Conservation (phyloP, 2,113 vertebrate genomes). For the Solenodon paradoxus region DNA sequence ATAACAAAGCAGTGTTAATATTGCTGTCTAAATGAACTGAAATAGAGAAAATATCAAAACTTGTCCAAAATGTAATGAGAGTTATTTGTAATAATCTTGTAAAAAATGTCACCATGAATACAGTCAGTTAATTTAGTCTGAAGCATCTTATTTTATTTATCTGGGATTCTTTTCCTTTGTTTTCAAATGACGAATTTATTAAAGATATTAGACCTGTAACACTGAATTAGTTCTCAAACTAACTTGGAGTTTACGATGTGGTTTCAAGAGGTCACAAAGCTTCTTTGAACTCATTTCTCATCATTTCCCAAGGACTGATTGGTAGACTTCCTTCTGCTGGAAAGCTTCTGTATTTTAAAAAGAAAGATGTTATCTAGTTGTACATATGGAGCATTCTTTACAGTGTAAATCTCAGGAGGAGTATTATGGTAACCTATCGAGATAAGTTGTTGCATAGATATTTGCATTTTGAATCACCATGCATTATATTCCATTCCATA, state of each 20-base stretch:
- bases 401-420: not conserved
- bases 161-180: not conserved
- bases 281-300: not conserved
- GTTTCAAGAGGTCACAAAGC: not conserved
- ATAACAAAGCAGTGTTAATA: not conserved
- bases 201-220: accelerated
- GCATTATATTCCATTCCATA: not conserved
- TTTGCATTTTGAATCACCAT: not conserved
- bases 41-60: not conserved
- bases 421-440: not conserved
- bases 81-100: not conserved
- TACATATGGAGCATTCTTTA: not conserved
- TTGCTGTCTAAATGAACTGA: not conserved
- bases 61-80: not conserved
- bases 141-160: not conserved
- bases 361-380: not conserved
- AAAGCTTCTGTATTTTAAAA: not conserved
- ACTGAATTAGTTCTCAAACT: not conserved
- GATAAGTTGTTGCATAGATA: not conserved
- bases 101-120: not conserved
- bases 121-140: not conserved
- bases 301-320: not conserved
- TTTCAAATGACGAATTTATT: not conserved
- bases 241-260: not conserved
- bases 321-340: not conserved